Evolutionary conservation across 2,888 invertebrate genomes (phyloP), one percentile per base, ranked within the genome.

Genomic region (Plagodis pulveraria): DNA sequence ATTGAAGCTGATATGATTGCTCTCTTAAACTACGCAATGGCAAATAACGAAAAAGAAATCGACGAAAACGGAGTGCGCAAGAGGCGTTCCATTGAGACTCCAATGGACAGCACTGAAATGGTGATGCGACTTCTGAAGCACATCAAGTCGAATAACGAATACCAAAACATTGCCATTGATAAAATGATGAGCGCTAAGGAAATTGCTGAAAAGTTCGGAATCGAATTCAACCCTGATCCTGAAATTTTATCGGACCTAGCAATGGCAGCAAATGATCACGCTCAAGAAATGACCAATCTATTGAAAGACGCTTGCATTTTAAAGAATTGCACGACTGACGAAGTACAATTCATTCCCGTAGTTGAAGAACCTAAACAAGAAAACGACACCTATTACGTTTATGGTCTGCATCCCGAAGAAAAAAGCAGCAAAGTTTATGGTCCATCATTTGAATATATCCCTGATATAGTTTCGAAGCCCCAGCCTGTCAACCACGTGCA

Each of bases 151-250:
- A 89, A 84, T 61, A 92, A 91, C 50, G 91, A 92, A 68, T 86
- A 84, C 58, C 92, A 92, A 56, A 91, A 91, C 59, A 83, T 90
- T n/a, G 91, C 91, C 2, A 91, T 92, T 11, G 92, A 91, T 10
- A 91, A 92, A 69, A 89, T 92, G 89, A 91, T 92, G 91, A 78
- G 84, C 2, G 91, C 91, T 46, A 90, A 91, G 74, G 88, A 92
- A 72, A 91, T 91, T 2, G 91, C 92, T 38, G 88, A 90, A 42
- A 91, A 91, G 76, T 91, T 81, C 63, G 88, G 89, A 44, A 83
- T 92, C 7, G 84, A 85, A 41, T 91, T 87, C 60, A 82, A 76
- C 44, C 91, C 92, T 10, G 90, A 91, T 46, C 77, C 87, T 6
- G 91, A 91, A 70, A 80, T 89, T 5, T 72, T 91, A 9, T 76